Evolutionary conservation across 2,797 vertebrate species (phyloP).

Genomic region (Tachyglossus aculeatus): DNA sequence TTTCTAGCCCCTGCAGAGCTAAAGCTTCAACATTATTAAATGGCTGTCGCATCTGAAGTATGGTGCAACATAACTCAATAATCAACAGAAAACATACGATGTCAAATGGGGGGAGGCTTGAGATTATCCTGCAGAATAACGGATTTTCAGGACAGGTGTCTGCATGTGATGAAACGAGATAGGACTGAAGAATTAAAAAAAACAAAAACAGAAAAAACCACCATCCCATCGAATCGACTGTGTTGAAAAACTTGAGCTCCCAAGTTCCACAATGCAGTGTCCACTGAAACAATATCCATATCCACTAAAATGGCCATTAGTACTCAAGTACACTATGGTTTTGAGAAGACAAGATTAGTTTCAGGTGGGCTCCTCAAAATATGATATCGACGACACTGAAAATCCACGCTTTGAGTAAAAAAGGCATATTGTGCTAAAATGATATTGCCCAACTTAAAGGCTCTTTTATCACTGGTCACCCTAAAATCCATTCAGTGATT

Average conservation of each 20-base stretch:
- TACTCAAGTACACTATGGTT: background rate
- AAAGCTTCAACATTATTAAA: constrained; percentile 78
- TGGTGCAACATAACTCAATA: constrained; percentile 69
- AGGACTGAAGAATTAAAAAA: constrained; percentile 12
- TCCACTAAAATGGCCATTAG: background rate
- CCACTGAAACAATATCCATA: rapidly evolving
- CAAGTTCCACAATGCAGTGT: background rate
- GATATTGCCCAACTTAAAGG: background rate
- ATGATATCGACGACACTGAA: background rate
- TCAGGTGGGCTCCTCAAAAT: background rate
- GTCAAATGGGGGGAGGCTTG: constrained; percentile 49
- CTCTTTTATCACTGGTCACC: background rate
- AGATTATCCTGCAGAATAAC: constrained; percentile 56
- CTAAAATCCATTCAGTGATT: background rate
- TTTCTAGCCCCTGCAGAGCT: constrained; percentile 78
- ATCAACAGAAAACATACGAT: constrained; percentile 66
- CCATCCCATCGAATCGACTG: too few species aligned
- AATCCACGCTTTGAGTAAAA: background rate
- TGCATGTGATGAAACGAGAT: constrained; percentile 55
- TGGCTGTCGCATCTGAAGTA: constrained; percentile 71
- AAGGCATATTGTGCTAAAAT: background rate
- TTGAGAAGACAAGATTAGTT: background rate
- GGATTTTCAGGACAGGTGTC: constrained; percentile 70
- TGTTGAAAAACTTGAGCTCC: constrained; percentile 6
- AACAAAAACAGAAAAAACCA: constrained; percentile 26